A percentile compares a stretch with the other conserved stretches of the same genome.
phyloP scores from a whole-genome alignment of 2,113 vertebrate species.

The Cyrtonyx montezumae region DNA sequence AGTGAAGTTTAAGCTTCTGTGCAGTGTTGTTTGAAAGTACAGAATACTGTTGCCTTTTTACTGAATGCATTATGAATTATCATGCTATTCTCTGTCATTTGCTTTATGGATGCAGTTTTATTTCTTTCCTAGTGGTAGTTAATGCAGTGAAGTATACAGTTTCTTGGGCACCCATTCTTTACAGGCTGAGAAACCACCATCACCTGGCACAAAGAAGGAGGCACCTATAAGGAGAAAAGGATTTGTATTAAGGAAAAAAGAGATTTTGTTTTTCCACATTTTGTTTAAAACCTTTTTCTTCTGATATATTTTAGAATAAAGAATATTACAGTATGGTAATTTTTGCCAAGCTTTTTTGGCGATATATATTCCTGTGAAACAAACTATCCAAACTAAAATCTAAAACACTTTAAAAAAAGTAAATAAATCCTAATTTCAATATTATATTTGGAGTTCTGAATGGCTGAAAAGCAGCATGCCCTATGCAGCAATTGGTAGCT shows the following conservation, averaged over 20 bases:
- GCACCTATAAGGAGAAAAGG: neutral
- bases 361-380: neutral
- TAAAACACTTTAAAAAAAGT: neutral
- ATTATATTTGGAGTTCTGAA: neutral
- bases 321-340: neutral
- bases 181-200: neutral
- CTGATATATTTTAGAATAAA: neutral
- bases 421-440: neutral
- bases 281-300: neutral
- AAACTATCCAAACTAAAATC: neutral
- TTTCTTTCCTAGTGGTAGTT: neutral
- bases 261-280: neutral
- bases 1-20: neutral
- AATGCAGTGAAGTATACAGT: neutral
- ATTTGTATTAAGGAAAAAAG: neutral
- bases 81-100: neutral
- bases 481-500: neutral
- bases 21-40: neutral
- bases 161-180: neutral
- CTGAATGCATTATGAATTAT: neutral
- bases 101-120: neutral
- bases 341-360: neutral
- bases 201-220: neutral
- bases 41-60: neutral
- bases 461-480: neutral